Conservation (phyloP, 2,113 vertebrate genomes). For the Coracopsis vasa region DNA sequence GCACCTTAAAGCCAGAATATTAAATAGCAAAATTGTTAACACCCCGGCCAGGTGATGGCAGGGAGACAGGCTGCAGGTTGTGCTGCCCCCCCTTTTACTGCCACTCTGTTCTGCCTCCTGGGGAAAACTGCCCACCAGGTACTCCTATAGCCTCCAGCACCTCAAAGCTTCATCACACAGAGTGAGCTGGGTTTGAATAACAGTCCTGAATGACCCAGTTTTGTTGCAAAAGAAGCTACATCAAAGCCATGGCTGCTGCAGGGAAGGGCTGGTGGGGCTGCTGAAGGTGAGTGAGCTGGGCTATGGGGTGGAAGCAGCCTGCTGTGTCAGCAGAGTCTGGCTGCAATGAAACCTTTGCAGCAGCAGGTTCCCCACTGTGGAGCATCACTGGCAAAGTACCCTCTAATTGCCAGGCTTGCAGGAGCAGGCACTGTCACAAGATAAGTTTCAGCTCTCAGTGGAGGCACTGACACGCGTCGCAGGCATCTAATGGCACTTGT, state of each 20-base stretch:
- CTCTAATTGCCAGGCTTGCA: slow-evolving; percentile 67
- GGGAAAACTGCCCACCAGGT: neutral
- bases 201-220: neutral
- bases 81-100: neutral
- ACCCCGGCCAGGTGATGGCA: neutral
- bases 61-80: neutral
- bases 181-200: neutral
- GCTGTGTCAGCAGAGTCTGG: neutral
- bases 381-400: neutral
- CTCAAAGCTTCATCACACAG: neutral
- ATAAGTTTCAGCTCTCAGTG: slow-evolving; percentile 41
- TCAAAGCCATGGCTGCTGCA: neutral
- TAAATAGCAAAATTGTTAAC: neutral
- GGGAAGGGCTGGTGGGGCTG: neutral
- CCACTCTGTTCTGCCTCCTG: fast-evolving
- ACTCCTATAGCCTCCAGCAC: neutral
- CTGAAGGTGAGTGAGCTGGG: neutral
- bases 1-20: neutral
- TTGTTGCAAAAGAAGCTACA: neutral
- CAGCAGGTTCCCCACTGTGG: fast-evolving
- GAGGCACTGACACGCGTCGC: neutral
- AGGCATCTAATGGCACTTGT: slow-evolving; percentile 58
- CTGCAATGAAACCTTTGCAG: neutral
- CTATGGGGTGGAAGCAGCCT: neutral
- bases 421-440: neutral